phyloP scores from a whole-genome alignment of 53 echinoderm and acorn worm genomes.

The Arbacia lixula region DNA sequence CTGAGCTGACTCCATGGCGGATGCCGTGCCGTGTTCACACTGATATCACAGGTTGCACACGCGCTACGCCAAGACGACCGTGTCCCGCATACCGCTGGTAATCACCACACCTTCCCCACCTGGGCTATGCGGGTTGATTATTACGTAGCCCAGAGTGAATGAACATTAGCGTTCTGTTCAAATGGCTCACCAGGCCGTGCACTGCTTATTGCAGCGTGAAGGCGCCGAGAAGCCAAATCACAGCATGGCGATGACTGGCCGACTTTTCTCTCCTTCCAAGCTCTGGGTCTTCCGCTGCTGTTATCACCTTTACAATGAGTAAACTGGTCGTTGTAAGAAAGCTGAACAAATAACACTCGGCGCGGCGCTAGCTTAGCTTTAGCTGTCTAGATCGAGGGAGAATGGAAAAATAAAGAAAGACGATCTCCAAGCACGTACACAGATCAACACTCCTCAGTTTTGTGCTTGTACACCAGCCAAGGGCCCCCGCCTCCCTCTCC shows the following conservation, averaged over 20 bases:
- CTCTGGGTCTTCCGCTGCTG: too few relatives aligned
- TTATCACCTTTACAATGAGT: slow-evolving; percentile 61
- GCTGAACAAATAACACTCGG: slow-evolving; percentile 67
- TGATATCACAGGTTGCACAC: neutral
- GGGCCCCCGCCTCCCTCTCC: too few relatives aligned
- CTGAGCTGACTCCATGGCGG: neutral
- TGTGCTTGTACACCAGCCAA: neutral
- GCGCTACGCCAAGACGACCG: too few relatives aligned
- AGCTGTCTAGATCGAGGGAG: slow-evolving; percentile 8
- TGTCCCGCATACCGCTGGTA: slow-evolving; percentile 13
- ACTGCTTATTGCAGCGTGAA: neutral
- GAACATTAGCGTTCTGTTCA: neutral
- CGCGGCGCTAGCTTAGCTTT: slow-evolving; percentile 28
- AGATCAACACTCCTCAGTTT: slow-evolving; percentile 36
- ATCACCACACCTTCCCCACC: slow-evolving; percentile 11
- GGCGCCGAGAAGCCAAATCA: slow-evolving; percentile 46
- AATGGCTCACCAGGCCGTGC: neutral
- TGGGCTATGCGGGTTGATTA: neutral
- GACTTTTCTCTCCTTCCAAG: slow-evolving; percentile 33
- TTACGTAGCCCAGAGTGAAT: neutral
- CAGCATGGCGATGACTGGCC: slow-evolving; percentile 33
- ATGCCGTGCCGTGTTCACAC: neutral
- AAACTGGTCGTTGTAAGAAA: slow-evolving; percentile 69
- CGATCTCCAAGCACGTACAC: slow-evolving; percentile 20
- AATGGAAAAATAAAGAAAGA: slow-evolving; percentile 17